A percentile compares a stretch with the other conserved stretches of the same genome.
These are phyloP conservation scores for Malurus splendens DNA, from an alignment of 2,797 vertebrate species.

Conservation along the genomic window DNA sequence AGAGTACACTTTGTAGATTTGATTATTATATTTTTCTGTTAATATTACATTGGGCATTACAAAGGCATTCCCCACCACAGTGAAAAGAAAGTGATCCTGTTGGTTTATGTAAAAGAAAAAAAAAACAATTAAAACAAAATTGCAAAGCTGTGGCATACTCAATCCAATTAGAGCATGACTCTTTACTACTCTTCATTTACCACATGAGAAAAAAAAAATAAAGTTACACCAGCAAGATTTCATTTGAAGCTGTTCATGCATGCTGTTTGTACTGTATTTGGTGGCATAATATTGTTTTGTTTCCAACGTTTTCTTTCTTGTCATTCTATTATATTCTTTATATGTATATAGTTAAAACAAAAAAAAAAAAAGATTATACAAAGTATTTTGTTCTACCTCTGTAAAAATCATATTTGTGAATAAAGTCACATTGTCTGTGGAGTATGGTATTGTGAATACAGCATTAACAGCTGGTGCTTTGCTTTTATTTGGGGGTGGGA, in stretches of 20 bases:
- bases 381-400: conserved; percentile 83
- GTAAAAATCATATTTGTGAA: conserved; percentile 75
- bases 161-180: conserved; percentile 47
- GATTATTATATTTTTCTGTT: conserved; percentile 43
- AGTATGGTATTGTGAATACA: conserved; percentile 55
- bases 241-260: conserved; percentile 56
- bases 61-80: conserved; percentile 41
- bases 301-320: conserved; percentile 33
- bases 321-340: conserved; percentile 54
- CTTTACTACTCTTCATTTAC: conserved; percentile 51
- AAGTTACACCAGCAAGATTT: conserved; percentile 64
- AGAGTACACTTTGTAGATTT: conserved; percentile 22
- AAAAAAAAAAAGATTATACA: conserved; percentile 50
- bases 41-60: conserved; percentile 40
- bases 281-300: conserved; percentile 48
- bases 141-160: conserved; percentile 32
- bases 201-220: conserved; percentile 30
- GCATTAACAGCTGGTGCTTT: conserved; percentile 31
- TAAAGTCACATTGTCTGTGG: conserved; percentile 78
- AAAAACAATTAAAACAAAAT: conserved; percentile 38
- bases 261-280: conserved; percentile 61
- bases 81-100: conserved; percentile 33
- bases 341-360: conserved; percentile 70
- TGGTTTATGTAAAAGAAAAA: conserved; percentile 22
- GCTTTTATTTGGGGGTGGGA: conserved; percentile 1